A percentile compares a stretch with the other conserved stretches of the same genome.
Evolutionary conservation across 2,888 invertebrate genomes (phyloP).

Genomic region (Ischnura elegans): DNA sequence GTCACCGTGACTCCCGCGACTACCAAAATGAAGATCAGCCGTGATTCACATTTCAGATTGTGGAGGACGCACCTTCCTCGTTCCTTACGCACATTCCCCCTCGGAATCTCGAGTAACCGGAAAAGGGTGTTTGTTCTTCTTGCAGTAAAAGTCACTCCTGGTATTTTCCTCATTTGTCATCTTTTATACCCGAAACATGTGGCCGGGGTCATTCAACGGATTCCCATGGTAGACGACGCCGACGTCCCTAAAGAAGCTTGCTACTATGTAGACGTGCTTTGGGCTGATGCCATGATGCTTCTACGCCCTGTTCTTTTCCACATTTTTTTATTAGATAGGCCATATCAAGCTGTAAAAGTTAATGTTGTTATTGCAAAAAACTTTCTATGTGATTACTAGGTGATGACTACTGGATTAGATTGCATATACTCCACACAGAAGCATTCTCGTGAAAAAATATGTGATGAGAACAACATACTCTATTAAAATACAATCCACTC

Average conservation of each 20-base stretch:
- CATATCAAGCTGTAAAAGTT: no score
- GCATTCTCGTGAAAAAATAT: no score
- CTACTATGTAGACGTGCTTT: not conserved
- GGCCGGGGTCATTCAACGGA: not conserved
- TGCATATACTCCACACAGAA: no score
- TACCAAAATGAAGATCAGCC: not conserved
- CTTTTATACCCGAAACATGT: not conserved
- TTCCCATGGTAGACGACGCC: not conserved
- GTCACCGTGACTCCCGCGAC: conserved; percentile 11
- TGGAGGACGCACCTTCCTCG: not conserved
- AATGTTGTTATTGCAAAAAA: no score
- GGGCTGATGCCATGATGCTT: no score
- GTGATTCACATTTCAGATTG: not conserved
- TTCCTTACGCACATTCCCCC: not conserved
- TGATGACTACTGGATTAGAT: no score
- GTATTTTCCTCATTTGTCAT: not conserved
- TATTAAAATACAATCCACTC: no score
- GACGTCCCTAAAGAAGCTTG: not conserved
- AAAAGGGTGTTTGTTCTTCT: not conserved
- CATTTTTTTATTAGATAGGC: no score
- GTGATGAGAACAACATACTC: no score
- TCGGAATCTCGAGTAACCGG: not conserved
- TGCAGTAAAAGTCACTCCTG: not conserved
- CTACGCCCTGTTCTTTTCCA: no score
- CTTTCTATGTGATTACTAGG: no score